Evolutionary conservation across 1,140 invertebrate genomes (phyloP), one percentile per base, ranked within the genome.

Genomic region (Ips typographus): DNA sequence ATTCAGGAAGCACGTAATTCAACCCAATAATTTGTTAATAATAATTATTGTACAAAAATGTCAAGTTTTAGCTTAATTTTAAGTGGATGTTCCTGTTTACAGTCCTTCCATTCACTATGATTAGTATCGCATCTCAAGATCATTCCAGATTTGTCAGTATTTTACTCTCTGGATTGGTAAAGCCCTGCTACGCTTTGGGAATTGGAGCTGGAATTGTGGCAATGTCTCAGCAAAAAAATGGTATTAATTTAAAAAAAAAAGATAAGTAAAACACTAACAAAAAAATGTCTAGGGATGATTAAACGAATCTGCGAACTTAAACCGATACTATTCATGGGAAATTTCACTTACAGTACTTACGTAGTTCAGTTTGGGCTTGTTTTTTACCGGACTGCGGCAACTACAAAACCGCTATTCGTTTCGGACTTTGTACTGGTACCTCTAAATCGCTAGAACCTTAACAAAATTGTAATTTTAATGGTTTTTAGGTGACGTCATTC

Each of bases 281-380:
- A 8, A 40, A 3, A 22, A 3, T 51, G 3, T 72, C 40, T 49
- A 73, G 74, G 72, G 51, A 41, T 65, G 2, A 43, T 71, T 6
- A 73, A 68, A 55, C 69, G 44, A 61, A 59, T 74, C 7, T 74
- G 68, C 41, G 72, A 74, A 71, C 72, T 67, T 53, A 67, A 62
- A 44, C 72, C 72, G 47, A 57, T 67, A 6, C n/a, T 74, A 3
- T 72, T 75, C 52, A 37, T 75, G 36, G 72, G 74, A 36, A 74
- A 72, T 57, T 58, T 75, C 2, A 75, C 74, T 6, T 75, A 74
- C 42, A 72, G 71, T 41, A 74, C 71, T 4, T 75, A 75, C 42
- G 47, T 75, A n/a, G 63, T 71, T 1, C 74, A 75, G 61, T 72
- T 64, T 67, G 60, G 61, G 7, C 58, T 74, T 37, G 72, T 75